Evolutionary conservation across 2,888 invertebrate genomes (phyloP), one percentile per base, ranked within the genome.

Genomic region (Conistra vaccinii): DNA sequence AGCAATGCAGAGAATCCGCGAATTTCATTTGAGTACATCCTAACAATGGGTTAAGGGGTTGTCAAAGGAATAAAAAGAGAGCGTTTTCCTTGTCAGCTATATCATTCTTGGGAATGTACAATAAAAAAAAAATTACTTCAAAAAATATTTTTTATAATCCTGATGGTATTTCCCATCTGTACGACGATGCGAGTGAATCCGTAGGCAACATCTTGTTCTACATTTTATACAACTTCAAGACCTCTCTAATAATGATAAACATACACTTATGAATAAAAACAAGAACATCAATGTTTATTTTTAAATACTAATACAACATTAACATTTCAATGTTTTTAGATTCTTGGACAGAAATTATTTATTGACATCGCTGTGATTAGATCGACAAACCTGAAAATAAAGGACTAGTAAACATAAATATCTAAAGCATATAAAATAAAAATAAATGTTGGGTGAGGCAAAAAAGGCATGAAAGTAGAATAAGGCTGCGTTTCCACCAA

Each of bases 1-100:
- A 85, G 86, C 76, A 87, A 83, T 87, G 83, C 82, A 85, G 80
- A 74, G 63, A 83, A 86, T 78, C 86, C 80, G 76, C 85, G 87
- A 90, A 88, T 89, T 90, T 88, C 83, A 90, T 92, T 91, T 91
- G 89, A 90, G 91, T 91, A 89, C 87, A 87, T 88, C 79, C 81
- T 76, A 85, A 90, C 88, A 90, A 87, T 88, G 87, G 84, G 42
- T 76, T 78, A 14, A 23, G 61, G n/a, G n/a, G 23, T 1, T 35
- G 69, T 61, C 3, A 42, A 84, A 85, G 45, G 9, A 0, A 71
- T 60, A 23, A 53, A 35, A 57, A 3, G 9, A 9, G 1, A 82
- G 69, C 55, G 53, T 20, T 73, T 75, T 67, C 0, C 17, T n/a
- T 70, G 9, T 51, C 26, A 26, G 12, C n/a, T n/a, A 35, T 23